Evolutionary conservation across 2,113 vertebrate species (phyloP), one percentile per base, ranked within the genome.

Genomic region (Motacilla alba): DNA sequence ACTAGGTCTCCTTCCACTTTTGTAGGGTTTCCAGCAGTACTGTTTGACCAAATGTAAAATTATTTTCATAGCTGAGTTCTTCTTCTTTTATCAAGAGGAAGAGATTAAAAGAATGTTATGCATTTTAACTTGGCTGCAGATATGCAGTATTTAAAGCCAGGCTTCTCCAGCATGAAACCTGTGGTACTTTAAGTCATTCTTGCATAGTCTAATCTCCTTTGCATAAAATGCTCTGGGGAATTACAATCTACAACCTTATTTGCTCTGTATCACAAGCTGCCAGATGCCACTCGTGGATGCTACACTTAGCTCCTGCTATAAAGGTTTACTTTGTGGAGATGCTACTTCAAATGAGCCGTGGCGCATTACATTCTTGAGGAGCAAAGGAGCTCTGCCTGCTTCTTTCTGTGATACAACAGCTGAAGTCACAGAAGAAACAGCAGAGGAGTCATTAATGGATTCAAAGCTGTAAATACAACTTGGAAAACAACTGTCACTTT

Each of bases 271-370:
- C 39, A 72, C 94, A 94, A 90, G 66, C 80, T 93, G 76, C 93
- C 95, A 96, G 96, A 95, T 93, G 94, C 87, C 92, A 92, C 83
- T 89, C 3, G 4, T 91, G 79, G 92, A 94, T 58, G 47, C 22
- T 31, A 11, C 75, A 60, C 50, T 97, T 87, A 72, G 70, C 18
- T 93, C 87, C 78, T 92, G 78, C 88, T 87, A 50, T 93, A 94
- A 96, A 96, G 83, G 47, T 77, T 90, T 93, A 43, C 68, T 95
- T 93, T 96, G 85, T 68, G 43, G 72, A 46, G 49, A 92, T 83
- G 87, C n/a, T n/a, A 2, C 90, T 96, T 92, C 83, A 95, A 97
- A 97, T 96, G 95, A 98, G 92, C 95, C 49, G 1, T 94, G 94
- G 95, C 55, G 2, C 91, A 92, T 93, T 93, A 68, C 73, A 74